Conservation (phyloP, 2,113 vertebrate species). For the Muntiacus reevesi region DNA sequence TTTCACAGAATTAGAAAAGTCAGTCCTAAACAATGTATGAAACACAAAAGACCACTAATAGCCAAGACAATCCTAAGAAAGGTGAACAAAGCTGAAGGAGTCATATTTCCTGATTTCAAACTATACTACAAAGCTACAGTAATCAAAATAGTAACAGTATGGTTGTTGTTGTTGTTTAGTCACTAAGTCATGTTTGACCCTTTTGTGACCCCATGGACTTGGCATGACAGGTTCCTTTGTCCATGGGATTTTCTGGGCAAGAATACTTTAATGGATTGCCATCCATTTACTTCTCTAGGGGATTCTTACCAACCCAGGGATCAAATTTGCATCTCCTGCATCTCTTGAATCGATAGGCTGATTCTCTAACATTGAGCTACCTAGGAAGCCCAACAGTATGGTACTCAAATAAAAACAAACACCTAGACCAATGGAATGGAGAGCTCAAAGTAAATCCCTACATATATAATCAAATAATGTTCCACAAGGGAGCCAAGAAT, state of each 20-base stretch:
- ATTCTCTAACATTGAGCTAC: neutral
- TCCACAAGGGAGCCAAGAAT: neutral
- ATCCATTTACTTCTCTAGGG: neutral
- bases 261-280: neutral
- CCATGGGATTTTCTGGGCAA: neutral
- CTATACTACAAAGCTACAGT: neutral
- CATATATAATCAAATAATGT: neutral
- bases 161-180: neutral
- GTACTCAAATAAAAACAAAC: neutral
- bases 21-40: neutral
- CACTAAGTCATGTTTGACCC: neutral
- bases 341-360: neutral
- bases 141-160: neutral
- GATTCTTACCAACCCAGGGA: neutral
- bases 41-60: neutral
- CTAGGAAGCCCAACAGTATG: neutral
- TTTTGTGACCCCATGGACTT: neutral
- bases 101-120: neutral
- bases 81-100: neutral
- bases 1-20: neutral
- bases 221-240: neutral
- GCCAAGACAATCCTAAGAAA: neutral
- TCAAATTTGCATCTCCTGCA: neutral
- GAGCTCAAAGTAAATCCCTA: neutral
- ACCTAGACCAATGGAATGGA: neutral